These are phyloP conservation scores for Ectemnius cavifrons DNA, from an alignment of 2,888 invertebrate genomes.

Conservation along the genomic window DNA sequence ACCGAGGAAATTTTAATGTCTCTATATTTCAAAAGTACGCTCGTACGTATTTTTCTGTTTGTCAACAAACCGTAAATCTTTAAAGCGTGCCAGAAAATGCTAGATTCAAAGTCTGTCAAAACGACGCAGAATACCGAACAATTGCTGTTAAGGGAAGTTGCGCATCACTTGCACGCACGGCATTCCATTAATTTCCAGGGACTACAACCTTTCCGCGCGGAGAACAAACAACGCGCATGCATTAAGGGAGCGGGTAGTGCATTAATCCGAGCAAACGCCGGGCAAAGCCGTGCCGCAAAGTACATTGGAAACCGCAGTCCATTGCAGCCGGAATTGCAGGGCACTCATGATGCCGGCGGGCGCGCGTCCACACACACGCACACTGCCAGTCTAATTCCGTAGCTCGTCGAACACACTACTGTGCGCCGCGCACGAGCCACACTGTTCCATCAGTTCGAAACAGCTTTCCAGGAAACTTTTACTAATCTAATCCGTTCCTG, in stretches of 20 bases:
- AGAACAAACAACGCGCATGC: slow-evolving; percentile 10
- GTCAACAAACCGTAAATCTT: too few species aligned
- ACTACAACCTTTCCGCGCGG: not conserved
- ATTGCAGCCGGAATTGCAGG: slow-evolving; percentile 40
- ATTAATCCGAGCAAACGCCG: slow-evolving; percentile 22
- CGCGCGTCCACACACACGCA: not conserved
- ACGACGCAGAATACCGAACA: too few species aligned
- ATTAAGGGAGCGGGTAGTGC: slow-evolving; percentile 20
- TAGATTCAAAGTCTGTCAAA: too few species aligned
- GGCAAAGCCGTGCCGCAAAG: slow-evolving; percentile 27
- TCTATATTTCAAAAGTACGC: too few species aligned
- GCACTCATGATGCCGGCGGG: slow-evolving; percentile 25
- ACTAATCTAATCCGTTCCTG: not conserved
- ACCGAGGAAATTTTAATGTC: too few species aligned
- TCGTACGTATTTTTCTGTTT: too few species aligned
- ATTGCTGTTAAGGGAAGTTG: too few species aligned
- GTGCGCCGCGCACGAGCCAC: too few species aligned
- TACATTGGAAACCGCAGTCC: slow-evolving; percentile 41
- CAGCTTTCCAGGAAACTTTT: not conserved
- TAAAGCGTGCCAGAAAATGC: too few species aligned
- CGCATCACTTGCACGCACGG: not conserved
- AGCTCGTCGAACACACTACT: slow-evolving; percentile 4
- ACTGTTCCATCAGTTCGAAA: not conserved
- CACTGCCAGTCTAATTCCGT: slow-evolving; percentile 27
- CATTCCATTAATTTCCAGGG: not conserved